Base-by-base conservation (phyloP, 1,140 invertebrate species). In the Ips typographus region DNA sequence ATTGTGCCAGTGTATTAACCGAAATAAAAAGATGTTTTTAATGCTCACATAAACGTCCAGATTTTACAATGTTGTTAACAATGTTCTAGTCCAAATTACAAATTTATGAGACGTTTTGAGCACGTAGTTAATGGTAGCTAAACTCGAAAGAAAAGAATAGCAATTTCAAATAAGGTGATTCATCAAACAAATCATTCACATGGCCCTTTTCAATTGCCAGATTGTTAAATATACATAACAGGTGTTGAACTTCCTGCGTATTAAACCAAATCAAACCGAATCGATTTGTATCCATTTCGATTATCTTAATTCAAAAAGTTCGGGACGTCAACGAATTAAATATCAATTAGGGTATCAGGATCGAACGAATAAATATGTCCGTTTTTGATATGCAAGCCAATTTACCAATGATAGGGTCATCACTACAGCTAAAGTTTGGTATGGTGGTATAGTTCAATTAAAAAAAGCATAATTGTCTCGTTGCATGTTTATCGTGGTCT, bases 321-420 rank as follows among this genome's bases (percentile, higher is more conserved):
- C n/a, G 40, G 63, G 36, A 65, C 63, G 63, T 65, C 53, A 57
- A 43, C 63, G 56, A 65, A 65, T 65, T 65, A 65, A 65, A 65
- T 65, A 56, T 65, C 52, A 65, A 65, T 65, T 65, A 65, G 40
- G 53, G 63, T 64, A 65, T 56, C 63, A 53, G 44, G 56, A 56
- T 39, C 40, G 63, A 57, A 59, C n/a, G 57, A 62, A 53, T 64
- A 64, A 64, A 64, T 49, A 41, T 53, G 61, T 49, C 37, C 42
- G 44, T 63, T 63, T 40, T 51, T 43, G 53, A 56, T 44, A 65
- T 36, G 40, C 37, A 55, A 37, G 51, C 61, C 53, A 64, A 64
- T 64, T 64, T 64, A 6, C 44, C n/a, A 52, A n/a, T 52, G 8
- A 51, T 36, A 22, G 40, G 38, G 56, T 64, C 61, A 52, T 64